Percentiles rank a stretch among this genome's conserved stretches.
phyloP scores from a whole-genome alignment of 92 coral and sea anemone species.

The Epizoanthus rinbou region DNA sequence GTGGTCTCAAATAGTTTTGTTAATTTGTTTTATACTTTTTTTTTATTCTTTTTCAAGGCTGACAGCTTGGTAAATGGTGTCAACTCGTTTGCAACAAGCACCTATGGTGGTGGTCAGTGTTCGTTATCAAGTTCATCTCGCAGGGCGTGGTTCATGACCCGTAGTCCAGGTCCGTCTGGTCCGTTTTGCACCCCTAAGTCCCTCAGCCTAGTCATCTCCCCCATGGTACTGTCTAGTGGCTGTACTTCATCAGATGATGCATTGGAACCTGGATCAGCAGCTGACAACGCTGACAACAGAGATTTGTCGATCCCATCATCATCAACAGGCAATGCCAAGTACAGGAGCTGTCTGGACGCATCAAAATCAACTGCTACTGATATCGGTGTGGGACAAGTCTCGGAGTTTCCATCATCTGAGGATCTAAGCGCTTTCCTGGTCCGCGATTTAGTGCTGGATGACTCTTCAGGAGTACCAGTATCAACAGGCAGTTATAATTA shows the following conservation, averaged over 20 bases:
- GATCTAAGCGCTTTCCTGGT: slow-evolving; percentile 71
- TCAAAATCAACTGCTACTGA: not conserved
- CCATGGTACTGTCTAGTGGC: slow-evolving; percentile 52
- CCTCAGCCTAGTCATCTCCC: slow-evolving; percentile 46
- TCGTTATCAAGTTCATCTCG: not conserved
- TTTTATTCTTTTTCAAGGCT: no score
- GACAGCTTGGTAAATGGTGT: not conserved
- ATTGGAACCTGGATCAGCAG: not conserved
- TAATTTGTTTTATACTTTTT: no score
- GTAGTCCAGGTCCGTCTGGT: not conserved
- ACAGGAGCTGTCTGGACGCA: not conserved
- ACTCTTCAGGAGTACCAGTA: no score
- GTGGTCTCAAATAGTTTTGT: no score
- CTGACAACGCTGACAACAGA: not conserved
- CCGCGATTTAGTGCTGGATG: slow-evolving; percentile 54
- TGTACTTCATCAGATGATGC: slow-evolving; percentile 10
- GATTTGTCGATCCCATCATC: not conserved
- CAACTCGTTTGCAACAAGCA: not conserved
- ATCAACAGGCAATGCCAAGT: not conserved
- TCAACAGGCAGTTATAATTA: not conserved
- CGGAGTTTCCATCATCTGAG: slow-evolving; percentile 68
- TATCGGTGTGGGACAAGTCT: slow-evolving; percentile 14
- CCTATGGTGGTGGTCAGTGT: not conserved
- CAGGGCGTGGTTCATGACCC: not conserved
- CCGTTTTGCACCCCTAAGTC: slow-evolving; percentile 18